Conservation (phyloP, 2,888 invertebrate genomes). For the Drosophila nr. perissopoda region DNA sequence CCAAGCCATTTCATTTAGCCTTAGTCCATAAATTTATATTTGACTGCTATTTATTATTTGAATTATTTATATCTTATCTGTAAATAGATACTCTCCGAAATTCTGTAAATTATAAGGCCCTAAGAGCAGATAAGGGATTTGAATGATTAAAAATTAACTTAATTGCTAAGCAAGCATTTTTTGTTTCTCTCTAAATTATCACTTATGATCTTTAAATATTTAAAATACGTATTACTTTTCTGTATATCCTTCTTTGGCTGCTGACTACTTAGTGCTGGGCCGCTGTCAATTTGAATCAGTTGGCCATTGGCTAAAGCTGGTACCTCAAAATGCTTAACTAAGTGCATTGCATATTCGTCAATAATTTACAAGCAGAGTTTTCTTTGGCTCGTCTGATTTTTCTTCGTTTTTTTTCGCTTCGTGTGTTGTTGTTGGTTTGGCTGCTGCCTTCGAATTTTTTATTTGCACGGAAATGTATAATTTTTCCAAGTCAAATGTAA, state of each 20-base stretch:
- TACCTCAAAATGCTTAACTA: constrained; percentile 12
- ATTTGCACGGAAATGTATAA: constrained; percentile 82
- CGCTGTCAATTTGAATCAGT: not conserved
- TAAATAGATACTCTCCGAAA: no score
- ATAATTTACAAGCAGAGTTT: constrained; percentile 36
- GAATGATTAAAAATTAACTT: no score
- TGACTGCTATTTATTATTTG: no score
- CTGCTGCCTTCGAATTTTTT: constrained; percentile 61
- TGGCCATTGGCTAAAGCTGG: not conserved
- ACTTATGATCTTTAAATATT: not conserved
- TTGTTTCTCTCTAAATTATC: not conserved
- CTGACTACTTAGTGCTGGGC: not conserved
- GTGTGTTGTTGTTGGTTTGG: constrained; percentile 34
- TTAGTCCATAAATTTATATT: no score
- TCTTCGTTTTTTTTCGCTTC: not conserved
- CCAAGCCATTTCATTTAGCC: no score
- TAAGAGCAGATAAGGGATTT: no score
- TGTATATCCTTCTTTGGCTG: not conserved
- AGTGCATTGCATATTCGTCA: constrained; percentile 65
- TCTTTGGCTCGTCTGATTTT: constrained; percentile 11
- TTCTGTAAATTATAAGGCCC: no score
- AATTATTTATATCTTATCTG: no score
- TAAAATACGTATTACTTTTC: not conserved
- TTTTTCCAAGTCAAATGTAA: constrained; percentile 81
- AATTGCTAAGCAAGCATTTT: not conserved